Percentiles rank a stretch among this genome's conserved stretches.
Conservation (phyloP, 1,140 invertebrate genomes). For the Oppia nitens region DNA sequence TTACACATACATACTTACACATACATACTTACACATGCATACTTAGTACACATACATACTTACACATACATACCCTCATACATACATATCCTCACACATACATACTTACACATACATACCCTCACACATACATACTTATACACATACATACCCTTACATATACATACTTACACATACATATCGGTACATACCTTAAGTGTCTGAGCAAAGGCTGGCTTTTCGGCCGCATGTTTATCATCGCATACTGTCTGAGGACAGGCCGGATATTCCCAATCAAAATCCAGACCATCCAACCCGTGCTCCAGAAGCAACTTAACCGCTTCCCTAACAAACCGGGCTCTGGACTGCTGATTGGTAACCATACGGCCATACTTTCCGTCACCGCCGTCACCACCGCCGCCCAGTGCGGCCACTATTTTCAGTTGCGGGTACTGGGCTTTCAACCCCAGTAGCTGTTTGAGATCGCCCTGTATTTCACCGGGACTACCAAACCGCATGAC, state of each 20-base stretch:
- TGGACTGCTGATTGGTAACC: slow-evolving; percentile 41
- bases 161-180: background rate
- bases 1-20: too few species aligned
- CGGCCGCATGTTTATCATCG: slow-evolving; percentile 74
- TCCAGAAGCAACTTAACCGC: slow-evolving; percentile 47
- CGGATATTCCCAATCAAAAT: slow-evolving; percentile 80
- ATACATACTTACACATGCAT: too few species aligned
- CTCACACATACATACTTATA: too few species aligned
- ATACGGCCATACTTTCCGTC: slow-evolving; percentile 64
- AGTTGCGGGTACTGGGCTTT: background rate
- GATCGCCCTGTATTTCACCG: background rate
- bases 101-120: too few species aligned
- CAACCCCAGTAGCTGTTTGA: background rate
- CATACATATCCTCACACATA: too few species aligned
- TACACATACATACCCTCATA: too few species aligned
- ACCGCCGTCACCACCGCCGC: slow-evolving; percentile 37
- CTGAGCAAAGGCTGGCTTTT: slow-evolving; percentile 70
- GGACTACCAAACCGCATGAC: background rate
- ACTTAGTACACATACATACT: too few species aligned
- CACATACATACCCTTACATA: too few species aligned
- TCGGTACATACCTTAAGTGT: slow-evolving; percentile 48
- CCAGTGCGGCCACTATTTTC: background rate
- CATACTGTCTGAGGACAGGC: slow-evolving; percentile 80
- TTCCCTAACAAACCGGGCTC: slow-evolving; percentile 49
- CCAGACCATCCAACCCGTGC: slow-evolving; percentile 59